These are phyloP conservation scores for Eurosta solidaginis DNA, from an alignment of 1,140 invertebrate genomes.

Conservation along the genomic window DNA sequence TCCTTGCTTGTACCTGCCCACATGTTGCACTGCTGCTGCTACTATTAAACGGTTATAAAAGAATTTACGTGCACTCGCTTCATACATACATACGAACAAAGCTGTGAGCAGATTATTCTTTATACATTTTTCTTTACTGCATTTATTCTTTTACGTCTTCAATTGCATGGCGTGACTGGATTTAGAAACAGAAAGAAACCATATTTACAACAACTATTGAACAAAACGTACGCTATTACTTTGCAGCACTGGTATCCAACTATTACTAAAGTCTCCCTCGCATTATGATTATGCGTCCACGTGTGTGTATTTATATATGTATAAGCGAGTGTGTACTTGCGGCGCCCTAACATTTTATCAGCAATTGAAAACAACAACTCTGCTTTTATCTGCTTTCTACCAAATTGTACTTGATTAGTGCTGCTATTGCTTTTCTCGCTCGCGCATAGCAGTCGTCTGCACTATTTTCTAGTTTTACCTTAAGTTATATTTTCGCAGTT, in stretches of 20 bases:
- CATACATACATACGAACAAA: neutral
- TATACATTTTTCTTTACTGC: neutral
- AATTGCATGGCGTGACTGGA: conserved; percentile 9
- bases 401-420: too few species aligned
- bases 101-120: neutral
- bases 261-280: neutral
- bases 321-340: too few species aligned
- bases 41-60: conserved; percentile 21
- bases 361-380: too few species aligned
- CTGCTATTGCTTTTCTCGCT: too few species aligned
- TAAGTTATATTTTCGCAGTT: too few species aligned
- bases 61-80: neutral
- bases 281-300: too few species aligned
- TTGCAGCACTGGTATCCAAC: neutral
- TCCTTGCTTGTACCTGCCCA: neutral
- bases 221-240: neutral
- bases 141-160: neutral
- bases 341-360: too few species aligned
- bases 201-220: conserved; percentile 4
- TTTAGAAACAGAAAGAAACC: neutral
- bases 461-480: too few species aligned
- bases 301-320: too few species aligned
- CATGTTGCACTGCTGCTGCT: neutral
- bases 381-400: too few species aligned
- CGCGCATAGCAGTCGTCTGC: too few species aligned